phyloP scores from a whole-genome alignment of 1,140 invertebrate genomes.

The Brachionus koreanus region DNA sequence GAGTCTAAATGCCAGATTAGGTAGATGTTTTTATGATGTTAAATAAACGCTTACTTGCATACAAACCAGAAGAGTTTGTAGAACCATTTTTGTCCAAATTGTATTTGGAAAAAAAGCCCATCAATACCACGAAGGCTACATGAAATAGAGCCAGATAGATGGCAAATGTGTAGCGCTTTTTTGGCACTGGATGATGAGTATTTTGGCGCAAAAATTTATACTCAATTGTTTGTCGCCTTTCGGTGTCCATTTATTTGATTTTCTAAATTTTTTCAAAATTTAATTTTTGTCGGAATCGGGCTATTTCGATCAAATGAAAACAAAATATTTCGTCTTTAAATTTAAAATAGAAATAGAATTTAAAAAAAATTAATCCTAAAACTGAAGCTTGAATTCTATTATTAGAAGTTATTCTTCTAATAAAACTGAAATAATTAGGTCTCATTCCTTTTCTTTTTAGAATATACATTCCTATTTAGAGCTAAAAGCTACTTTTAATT shows the following conservation, averaged over 20 bases:
- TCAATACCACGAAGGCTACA: neutral
- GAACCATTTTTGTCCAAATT: neutral
- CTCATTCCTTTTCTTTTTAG: conserved; percentile 12
- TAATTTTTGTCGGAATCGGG: neutral
- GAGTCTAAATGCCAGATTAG: neutral
- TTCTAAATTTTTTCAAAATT: conserved; percentile 25
- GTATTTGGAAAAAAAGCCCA: conserved; percentile 36
- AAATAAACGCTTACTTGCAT: conserved; percentile 31
- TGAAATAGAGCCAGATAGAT: conserved; percentile 18
- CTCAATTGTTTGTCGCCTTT: conserved; percentile 41
- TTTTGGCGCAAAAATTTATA: conserved; percentile 43
- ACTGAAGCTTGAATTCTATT: neutral
- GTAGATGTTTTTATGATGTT: neutral
- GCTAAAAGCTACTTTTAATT: neutral
- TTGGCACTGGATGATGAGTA: conserved; percentile 36
- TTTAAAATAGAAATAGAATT: neutral
- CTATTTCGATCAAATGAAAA: neutral
- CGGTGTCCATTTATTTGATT: conserved; percentile 30
- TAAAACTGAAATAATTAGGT: conserved; percentile 8
- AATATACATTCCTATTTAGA: neutral
- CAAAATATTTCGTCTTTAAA: neutral
- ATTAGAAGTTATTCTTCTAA: neutral
- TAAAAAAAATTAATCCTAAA: neutral
- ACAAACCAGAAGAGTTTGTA: conserved; percentile 17
- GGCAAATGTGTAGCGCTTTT: conserved; percentile 19